A percentile compares a stretch with the other conserved stretches of the same genome.
phyloP scores from a whole-genome alignment of 1,140 invertebrate species.

The Leptinotarsa lineolata region DNA sequence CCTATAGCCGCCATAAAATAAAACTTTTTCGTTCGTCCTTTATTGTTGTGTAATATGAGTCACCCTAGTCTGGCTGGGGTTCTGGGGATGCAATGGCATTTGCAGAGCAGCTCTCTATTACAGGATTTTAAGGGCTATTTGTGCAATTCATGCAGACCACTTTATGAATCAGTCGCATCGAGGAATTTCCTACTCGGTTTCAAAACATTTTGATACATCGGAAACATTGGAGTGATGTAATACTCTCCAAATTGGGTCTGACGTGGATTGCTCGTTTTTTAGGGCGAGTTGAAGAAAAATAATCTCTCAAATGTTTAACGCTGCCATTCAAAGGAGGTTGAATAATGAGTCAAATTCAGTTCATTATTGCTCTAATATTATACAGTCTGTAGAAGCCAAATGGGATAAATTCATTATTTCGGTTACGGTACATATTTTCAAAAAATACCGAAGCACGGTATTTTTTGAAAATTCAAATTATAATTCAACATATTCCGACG shows the following conservation, averaged over 20 bases:
- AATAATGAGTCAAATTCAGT: too few species aligned
- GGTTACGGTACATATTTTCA: too few species aligned
- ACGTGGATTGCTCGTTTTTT: neutral
- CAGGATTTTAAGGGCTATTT: neutral
- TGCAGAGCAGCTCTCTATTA: slow-evolving; percentile 5
- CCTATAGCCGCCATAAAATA: neutral
- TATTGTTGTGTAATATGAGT: slow-evolving; percentile 1
- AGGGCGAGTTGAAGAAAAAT: neutral
- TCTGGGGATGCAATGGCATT: slow-evolving; percentile 4
- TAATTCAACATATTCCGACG: too few species aligned
- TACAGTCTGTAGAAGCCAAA: too few species aligned
- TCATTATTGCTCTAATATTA: too few species aligned
- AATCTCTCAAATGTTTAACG: too few species aligned
- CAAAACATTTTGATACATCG: slow-evolving; percentile 2
- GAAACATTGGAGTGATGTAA: neutral
- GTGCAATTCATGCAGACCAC: slow-evolving; percentile 5
- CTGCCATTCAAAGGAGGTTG: too few species aligned
- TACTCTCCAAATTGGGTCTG: neutral
- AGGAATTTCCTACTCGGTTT: neutral
- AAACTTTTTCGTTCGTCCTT: slow-evolving; percentile 1
- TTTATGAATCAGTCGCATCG: slow-evolving; percentile 3
- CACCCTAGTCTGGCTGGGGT: neutral
- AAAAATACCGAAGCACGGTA: too few species aligned
- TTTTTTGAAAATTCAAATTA: too few species aligned
- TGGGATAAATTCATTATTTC: too few species aligned